Evolutionary conservation across 2,888 invertebrate genomes (phyloP).

Genomic region (Chromoteleia sp.): DNA sequence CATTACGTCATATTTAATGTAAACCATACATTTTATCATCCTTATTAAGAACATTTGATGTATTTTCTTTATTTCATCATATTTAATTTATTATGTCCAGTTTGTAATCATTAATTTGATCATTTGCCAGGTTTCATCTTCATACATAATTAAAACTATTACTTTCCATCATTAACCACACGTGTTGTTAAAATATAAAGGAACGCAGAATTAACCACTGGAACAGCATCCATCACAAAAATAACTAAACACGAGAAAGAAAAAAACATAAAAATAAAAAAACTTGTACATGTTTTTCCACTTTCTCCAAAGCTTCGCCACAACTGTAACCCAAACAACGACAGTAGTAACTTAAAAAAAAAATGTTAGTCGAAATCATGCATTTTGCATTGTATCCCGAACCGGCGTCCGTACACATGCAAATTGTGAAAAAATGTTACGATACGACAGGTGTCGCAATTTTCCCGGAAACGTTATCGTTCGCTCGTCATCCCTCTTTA

Average conservation of each 20-base stretch:
- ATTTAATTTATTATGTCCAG: too few relatives aligned
- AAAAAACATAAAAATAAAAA: neutral
- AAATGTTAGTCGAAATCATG: slow-evolving; percentile 49
- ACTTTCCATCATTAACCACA: too few relatives aligned
- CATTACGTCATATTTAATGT: too few relatives aligned
- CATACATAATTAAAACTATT: too few relatives aligned
- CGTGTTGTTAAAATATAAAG: too few relatives aligned
- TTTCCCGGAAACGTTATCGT: slow-evolving; percentile 47
- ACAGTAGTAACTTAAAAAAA: slow-evolving; percentile 40
- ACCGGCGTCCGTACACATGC: slow-evolving; percentile 16
- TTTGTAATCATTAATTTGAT: too few relatives aligned
- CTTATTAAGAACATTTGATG: too few relatives aligned
- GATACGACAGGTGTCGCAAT: slow-evolving; percentile 61
- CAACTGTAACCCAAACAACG: slow-evolving; percentile 25
- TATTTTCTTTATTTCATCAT: too few relatives aligned
- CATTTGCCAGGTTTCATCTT: too few relatives aligned
- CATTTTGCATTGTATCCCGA: slow-evolving; percentile 47
- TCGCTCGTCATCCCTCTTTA: slow-evolving; percentile 19
- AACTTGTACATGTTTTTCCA: slow-evolving; percentile 14
- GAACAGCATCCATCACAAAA: too few relatives aligned
- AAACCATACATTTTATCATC: too few relatives aligned
- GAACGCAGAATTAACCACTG: too few relatives aligned
- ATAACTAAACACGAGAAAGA: neutral
- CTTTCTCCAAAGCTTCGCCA: slow-evolving; percentile 1
- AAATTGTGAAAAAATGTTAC: slow-evolving; percentile 52